Evolutionary conservation across 2,797 vertebrate genomes (phyloP), one percentile per base, ranked within the genome.

Genomic region (Acanthurus lineatus): DNA sequence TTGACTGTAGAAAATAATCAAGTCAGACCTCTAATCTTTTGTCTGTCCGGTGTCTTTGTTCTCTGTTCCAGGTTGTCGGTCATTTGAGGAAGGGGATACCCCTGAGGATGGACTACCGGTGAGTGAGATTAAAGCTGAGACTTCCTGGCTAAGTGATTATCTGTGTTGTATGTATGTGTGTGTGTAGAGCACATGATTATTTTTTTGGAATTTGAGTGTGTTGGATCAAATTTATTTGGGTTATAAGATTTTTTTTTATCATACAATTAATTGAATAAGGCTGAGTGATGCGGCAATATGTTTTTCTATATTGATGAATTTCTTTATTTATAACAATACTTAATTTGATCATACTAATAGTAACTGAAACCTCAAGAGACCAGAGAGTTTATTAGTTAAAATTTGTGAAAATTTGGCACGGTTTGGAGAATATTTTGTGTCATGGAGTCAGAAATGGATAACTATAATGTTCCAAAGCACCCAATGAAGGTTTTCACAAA

Each of bases 81-180:
- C 94, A 15, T 96, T 96, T 90, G 96, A 95, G 85, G 97, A 98
- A 83, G 90, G 94, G 16, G 97, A 98, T 84, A 92, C 90, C 84
- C 88, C 95, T 45, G 97, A 97, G 82, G 97, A 97, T 76, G 96
- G 96, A 84, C 93, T 96, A 91, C 97, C 96, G 93, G 98, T 99
- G 91, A 97, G 97, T 95, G 40, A 63, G 3, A 59, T 69, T 32
- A 65, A 32, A 77, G 15, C 32, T 5, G 17, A 62, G n/a, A 45
- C 10, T n/a, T 60, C 57, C 14, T 61, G 22, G n/a, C 28, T 32
- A 45, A 28, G 32, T 35, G 32, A 35, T 35, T 35, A 35, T 35
- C 32, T 35, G 32, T 35, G 32, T 35, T 7, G 32, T 19, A 3
- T 67, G 16, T 68, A n/a, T 58, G 19, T 52, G 8, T 52, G 8